Evolutionary conservation across 1,140 invertebrate genomes (phyloP), one percentile per base, ranked within the genome.

Genomic region (Lordiphosa collinella): DNA sequence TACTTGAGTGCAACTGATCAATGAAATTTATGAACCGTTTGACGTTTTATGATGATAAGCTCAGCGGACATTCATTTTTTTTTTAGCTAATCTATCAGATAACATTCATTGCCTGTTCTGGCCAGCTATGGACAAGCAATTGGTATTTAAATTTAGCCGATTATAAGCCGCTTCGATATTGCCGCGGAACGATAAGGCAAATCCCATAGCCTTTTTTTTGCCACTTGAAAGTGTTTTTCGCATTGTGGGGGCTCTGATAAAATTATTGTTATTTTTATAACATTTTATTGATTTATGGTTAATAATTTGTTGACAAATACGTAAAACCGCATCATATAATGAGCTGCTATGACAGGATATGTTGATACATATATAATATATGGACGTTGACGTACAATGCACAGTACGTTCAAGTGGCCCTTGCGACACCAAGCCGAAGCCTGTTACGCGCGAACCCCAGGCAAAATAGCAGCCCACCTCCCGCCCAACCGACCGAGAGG

Each of bases 231-330:
- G 38, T 29, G 44, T 29, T 29, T 29, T 29, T 29, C 25, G 7
- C 18, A 34, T 50, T 36, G 49, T 49, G 43, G 74, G 76, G 70
- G 55, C 58, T 50, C 31, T 34, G 51, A 75, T 82, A 75, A 38
- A 8, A 29, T 29, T 13, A 16, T 12, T 46, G n/a, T 38, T 69
- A 16, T 78, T 65, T 73, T 69, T 51, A 60, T 65, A 31, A 13
- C 37, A 12, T 8, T 51, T 75, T 70, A 82, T 79, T 75, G 61
- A 70, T 75, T 82, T 82, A 76, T 75, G 32, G 11, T 29, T n/a
- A 4, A 16, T 12, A 29, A 29, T 29, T 7, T 29, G 7, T 46
- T 63, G 25, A 8, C 25, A 8, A 29, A 29, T 8, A 29, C 7
- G 8, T 5, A 29, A 1, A 29, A 25, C 6, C 22, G 1, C 18